These are phyloP conservation scores for Petrocephalus sullivani DNA, from an alignment of 2,797 vertebrate species.

Conservation along the genomic window DNA sequence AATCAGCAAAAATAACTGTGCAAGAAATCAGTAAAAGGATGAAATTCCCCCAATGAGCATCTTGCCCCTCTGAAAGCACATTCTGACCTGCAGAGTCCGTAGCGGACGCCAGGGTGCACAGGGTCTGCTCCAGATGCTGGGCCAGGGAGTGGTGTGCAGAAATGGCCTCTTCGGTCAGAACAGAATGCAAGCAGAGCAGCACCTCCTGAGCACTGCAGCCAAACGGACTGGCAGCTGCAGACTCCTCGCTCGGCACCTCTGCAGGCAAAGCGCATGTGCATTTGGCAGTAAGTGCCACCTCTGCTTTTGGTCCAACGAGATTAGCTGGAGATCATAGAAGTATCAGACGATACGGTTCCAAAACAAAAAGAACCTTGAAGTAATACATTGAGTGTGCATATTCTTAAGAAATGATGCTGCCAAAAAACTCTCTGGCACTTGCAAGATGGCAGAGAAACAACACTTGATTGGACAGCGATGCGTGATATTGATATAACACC, in stretches of 20 bases:
- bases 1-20: not conserved
- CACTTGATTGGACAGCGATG: not conserved
- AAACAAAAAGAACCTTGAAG: not conserved
- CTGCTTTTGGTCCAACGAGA: not conserved
- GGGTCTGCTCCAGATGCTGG: slow-evolving; percentile 72
- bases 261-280: not conserved
- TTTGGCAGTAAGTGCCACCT: not conserved
- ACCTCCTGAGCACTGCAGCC: slow-evolving; percentile 78
- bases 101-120: slow-evolving; percentile 64
- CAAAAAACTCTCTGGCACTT: not conserved
- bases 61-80: not conserved
- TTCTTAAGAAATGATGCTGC: not conserved
- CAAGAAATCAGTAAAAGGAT: not conserved
- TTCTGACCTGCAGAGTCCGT: slow-evolving; percentile 62
- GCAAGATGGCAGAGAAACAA: not conserved
- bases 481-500: not conserved
- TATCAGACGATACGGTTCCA: not conserved
- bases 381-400: not conserved
- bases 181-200: slow-evolving; percentile 71
- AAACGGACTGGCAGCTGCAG: slow-evolving; percentile 51
- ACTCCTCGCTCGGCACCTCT: slow-evolving; percentile 74
- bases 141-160: slow-evolving; percentile 58
- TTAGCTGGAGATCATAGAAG: not conserved
- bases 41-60: not conserved
- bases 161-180: slow-evolving; percentile 75